Base-by-base conservation (phyloP, 92 coral and sea anemone genomes). In the Hydrozoanthus gracilis region DNA sequence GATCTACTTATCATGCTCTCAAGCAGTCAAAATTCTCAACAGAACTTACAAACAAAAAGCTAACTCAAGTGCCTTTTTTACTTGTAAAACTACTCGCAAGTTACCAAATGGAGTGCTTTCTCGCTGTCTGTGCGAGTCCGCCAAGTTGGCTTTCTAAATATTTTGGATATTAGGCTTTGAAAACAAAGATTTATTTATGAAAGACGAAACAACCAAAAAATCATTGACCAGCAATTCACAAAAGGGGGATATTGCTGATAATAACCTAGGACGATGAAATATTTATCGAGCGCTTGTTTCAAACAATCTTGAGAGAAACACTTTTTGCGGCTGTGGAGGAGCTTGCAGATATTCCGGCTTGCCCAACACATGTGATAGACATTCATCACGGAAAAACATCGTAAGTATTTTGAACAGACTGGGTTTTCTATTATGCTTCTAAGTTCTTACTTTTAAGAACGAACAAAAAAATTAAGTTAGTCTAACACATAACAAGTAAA, bases 261-360 rank as follows among this genome's bases (percentile, higher is more conserved):
- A 68, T 71, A 89, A 89, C 89, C 39, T 86, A 79, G 79, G 80
- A 54, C 13, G 18, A 90, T 90, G 78, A 87, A 90, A 87, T 87
- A 90, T 90, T 90, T 77, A 90, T 82, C 71, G 79, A 44, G 73
- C 68, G 86, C 65, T 90, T 90, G 72, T 67, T 47, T 80, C 74
- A 18, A 3, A 47, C 74, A 65, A 66, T 13, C 10, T 16, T 47
- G 20, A 50, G 18, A 80, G 58, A 6, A 7, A 48, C 45, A 52
- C 60, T 56, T 58, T 11, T 62, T 14, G 14, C 6, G 51, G 17
- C 5, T 9, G 52, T 80, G 55, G 60, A 12, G 52, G 17, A 20
- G 72, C 16, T 64, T 51, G 16, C 17, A 39, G 65, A 35, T 77
- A 10, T 5, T 27, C 39, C 39, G 39, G 12, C 65, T 51, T 55